Conservation (phyloP, 2,888 invertebrate genomes). For the Polyploca ridens region DNA sequence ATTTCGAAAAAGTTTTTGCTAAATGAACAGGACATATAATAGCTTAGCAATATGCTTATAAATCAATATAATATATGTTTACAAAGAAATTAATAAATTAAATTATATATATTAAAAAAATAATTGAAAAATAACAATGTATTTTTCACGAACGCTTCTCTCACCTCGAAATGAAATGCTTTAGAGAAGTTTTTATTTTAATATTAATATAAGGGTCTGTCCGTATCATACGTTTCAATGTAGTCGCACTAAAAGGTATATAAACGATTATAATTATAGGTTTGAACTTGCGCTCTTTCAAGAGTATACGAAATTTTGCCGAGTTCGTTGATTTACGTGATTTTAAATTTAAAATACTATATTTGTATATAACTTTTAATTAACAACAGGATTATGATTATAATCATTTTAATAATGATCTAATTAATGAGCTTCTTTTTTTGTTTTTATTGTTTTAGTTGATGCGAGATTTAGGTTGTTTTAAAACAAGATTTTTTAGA, state of each 20-base stretch:
- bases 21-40: neutral
- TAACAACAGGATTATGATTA: too few species aligned
- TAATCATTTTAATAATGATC: too few species aligned
- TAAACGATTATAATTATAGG: neutral
- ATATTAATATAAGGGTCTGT: conserved; percentile 24
- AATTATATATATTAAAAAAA: conserved; percentile 51
- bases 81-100: conserved; percentile 30
- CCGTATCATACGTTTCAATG: neutral
- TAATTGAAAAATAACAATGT: conserved; percentile 41
- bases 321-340: too few species aligned
- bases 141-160: conserved; percentile 57
- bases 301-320: neutral
- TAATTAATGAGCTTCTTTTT: too few species aligned
- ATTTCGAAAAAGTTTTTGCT: neutral
- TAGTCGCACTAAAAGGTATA: neutral
- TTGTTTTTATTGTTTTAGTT: too few species aligned
- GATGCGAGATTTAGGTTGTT: too few species aligned
- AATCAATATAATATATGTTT: conserved; percentile 49
- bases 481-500: too few species aligned
- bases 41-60: conserved; percentile 57
- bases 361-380: too few species aligned
- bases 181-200: conserved; percentile 51
- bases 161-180: conserved; percentile 73
- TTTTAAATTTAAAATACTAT: too few species aligned
- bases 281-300: too few species aligned